A percentile compares a stretch with the other conserved stretches of the same genome.
These are phyloP conservation scores for Polymixis flavicincta DNA, from an alignment of 2,888 invertebrate genomes.

Conservation along the genomic window DNA sequence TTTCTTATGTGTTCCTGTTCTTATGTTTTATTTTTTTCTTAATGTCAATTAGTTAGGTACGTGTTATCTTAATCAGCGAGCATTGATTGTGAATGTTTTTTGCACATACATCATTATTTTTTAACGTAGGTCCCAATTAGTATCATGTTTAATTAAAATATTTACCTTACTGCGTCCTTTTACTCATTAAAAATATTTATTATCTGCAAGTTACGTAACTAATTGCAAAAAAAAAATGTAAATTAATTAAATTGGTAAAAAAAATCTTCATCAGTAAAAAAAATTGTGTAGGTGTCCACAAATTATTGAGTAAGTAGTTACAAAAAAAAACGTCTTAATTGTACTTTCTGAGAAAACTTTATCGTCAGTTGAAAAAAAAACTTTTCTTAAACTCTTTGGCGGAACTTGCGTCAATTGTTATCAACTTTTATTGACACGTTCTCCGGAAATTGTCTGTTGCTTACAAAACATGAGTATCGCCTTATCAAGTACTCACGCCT, in stretches of 20 bases:
- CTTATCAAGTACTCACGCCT: slow-evolving; percentile 53
- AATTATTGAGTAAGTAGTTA: background rate
- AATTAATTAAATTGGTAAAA: background rate
- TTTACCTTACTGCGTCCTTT: slow-evolving; percentile 19
- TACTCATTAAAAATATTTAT: slow-evolving; percentile 50
- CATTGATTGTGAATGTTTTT: slow-evolving; percentile 48
- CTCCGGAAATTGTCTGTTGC: slow-evolving; percentile 51
- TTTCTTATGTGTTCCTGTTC: slow-evolving; percentile 31
- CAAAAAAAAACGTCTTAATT: background rate
- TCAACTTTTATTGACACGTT: slow-evolving; percentile 51
- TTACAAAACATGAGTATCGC: slow-evolving; percentile 45
- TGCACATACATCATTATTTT: slow-evolving; percentile 44
- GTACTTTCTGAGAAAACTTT: background rate
- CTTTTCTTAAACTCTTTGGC: slow-evolving; percentile 6
- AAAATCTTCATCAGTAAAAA: background rate
- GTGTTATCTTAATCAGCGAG: slow-evolving; percentile 44
- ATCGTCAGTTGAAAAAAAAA: background rate
- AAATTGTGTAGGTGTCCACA: background rate
- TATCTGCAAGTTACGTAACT: slow-evolving; percentile 6
- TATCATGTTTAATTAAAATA: slow-evolving; percentile 40
- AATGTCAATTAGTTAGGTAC: slow-evolving; percentile 47
- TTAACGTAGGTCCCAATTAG: slow-evolving; percentile 50
- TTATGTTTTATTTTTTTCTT: slow-evolving; percentile 32
- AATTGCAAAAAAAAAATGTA: slow-evolving; percentile 34
- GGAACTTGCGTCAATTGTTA: slow-evolving; percentile 58